These are phyloP conservation scores for Cotesia congregata DNA, from an alignment of 2,888 invertebrate species.

Conservation along the genomic window DNA sequence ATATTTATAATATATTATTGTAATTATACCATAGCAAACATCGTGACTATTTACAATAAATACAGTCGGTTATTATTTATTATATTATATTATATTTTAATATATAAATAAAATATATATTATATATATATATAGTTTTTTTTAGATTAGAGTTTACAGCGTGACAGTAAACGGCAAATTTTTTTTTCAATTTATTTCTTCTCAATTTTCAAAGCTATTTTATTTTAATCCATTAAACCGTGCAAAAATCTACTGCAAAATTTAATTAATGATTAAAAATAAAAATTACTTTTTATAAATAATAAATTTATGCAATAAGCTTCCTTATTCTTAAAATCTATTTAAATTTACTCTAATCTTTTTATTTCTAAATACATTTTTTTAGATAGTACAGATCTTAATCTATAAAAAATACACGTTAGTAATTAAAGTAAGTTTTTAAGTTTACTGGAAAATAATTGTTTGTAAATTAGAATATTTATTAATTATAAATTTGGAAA, in stretches of 20 bases:
- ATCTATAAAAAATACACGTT: not conserved
- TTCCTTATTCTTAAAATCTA: not conserved
- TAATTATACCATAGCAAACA: conserved; percentile 67
- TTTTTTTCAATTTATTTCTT: not conserved
- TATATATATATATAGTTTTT: conserved; percentile 60
- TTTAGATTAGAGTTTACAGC: conserved; percentile 40
- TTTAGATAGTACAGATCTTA: not conserved
- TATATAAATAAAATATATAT: conserved; percentile 68
- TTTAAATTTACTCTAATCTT: not conserved
- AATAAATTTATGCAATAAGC: not conserved
- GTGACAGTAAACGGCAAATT: conserved; percentile 68
- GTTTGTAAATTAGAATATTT: too few species aligned
- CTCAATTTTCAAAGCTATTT: not conserved
- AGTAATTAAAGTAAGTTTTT: too few species aligned
- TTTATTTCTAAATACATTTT: not conserved
- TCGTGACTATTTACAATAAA: conserved; percentile 70
- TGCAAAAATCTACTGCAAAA: not conserved
- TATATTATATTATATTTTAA: conserved; percentile 40
- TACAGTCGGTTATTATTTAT: conserved; percentile 62
- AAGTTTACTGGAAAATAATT: too few species aligned
- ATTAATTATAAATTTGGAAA: too few species aligned
- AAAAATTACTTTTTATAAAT: not conserved
- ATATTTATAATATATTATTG: conserved; percentile 5
- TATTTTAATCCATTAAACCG: not conserved
- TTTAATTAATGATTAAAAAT: not conserved